Percentiles rank a stretch among this genome's conserved stretches.
Conservation (phyloP, 2,113 vertebrate species). For the Haplochromis burtoni region DNA sequence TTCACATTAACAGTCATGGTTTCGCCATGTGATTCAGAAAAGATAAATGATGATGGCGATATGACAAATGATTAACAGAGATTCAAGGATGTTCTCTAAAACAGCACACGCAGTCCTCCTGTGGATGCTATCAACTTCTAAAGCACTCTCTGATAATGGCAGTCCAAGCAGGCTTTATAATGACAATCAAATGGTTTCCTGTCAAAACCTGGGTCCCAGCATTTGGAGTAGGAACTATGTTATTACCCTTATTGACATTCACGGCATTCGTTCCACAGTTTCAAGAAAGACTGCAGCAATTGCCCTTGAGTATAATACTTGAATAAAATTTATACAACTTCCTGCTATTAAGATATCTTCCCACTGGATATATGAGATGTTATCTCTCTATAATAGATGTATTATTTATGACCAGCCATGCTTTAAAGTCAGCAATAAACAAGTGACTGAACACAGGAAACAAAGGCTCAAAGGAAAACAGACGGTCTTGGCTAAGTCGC, state of each 20-base stretch:
- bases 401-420: conserved; percentile 34
- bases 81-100: not conserved
- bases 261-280: not conserved
- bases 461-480: conserved; percentile 21
- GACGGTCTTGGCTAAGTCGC: not conserved
- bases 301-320: conserved; percentile 35
- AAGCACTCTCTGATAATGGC: not conserved
- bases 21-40: not conserved
- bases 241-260: conserved; percentile 27
- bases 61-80: not conserved
- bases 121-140: not conserved
- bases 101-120: not conserved
- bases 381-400: conserved; percentile 22
- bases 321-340: conserved; percentile 29
- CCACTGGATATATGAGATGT: conserved; percentile 10
- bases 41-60: not conserved
- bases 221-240: not conserved
- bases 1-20: not conserved
- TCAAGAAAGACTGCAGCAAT: conserved; percentile 15
- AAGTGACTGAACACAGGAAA: conserved; percentile 7
- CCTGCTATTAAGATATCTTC: conserved; percentile 27
- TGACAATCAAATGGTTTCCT: not conserved
- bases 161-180: not conserved
- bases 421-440: conserved; percentile 45
- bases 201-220: not conserved